Evolutionary conservation across 2,888 invertebrate species (phyloP).

Genomic region (Linyphia triangularis): DNA sequence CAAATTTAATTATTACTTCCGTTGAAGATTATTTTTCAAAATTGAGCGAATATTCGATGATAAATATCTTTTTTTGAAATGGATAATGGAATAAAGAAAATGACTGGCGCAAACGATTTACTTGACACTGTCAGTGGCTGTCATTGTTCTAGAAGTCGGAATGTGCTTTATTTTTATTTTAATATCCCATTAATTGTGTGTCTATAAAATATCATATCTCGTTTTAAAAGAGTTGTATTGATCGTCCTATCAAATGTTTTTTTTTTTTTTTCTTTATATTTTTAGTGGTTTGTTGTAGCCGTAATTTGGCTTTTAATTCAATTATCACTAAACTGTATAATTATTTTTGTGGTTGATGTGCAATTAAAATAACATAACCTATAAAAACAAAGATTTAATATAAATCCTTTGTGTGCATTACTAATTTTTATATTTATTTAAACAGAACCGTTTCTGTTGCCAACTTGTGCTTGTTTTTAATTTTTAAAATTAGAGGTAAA

Average conservation of each 20-base stretch:
- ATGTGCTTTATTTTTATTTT: slow-evolving; percentile 8
- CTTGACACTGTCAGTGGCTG: slow-evolving; percentile 27
- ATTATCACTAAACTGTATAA: too few species aligned
- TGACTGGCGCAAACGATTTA: slow-evolving; percentile 23
- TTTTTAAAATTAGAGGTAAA: too few species aligned
- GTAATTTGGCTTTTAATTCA: too few species aligned
- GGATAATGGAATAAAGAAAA: slow-evolving; percentile 4
- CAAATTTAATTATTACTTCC: slow-evolving; percentile 47
- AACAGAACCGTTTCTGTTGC: too few species aligned
- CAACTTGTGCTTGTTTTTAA: too few species aligned
- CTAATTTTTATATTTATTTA: too few species aligned
- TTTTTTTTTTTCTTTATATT: background rate
- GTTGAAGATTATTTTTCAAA: slow-evolving; percentile 26
- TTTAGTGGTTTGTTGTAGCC: background rate
- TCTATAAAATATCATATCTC: background rate
- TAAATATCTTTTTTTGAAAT: slow-evolving; percentile 12
- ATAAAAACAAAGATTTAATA: too few species aligned
- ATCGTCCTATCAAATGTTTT: background rate
- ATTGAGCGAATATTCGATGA: slow-evolving; percentile 27
- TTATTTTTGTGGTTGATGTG: too few species aligned
- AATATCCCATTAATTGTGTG: background rate
- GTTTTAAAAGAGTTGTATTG: background rate
- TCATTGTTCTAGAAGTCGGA: background rate
- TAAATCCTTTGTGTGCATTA: too few species aligned
- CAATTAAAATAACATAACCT: too few species aligned